A percentile compares a stretch with the other conserved stretches of the same genome.
phyloP scores from a whole-genome alignment of 2,888 invertebrate species.

The Digitonthophagus gazella region DNA sequence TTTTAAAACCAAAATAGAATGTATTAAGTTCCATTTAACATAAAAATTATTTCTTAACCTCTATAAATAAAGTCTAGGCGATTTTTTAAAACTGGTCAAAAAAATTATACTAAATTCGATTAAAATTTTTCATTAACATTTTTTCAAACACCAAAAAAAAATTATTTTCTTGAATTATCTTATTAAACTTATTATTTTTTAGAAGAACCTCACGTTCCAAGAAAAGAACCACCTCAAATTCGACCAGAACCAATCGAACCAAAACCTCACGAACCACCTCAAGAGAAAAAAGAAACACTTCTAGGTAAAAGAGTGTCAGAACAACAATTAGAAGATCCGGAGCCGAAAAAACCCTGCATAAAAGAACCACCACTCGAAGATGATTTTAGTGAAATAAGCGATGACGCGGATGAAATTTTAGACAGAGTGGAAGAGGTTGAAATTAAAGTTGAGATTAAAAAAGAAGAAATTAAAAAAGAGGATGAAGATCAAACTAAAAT shows the following conservation, averaged over 20 bases:
- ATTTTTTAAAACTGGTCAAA: too few species aligned
- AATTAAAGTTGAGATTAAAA: conserved; percentile 20
- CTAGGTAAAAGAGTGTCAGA: conserved; percentile 44
- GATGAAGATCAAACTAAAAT: conserved; percentile 38
- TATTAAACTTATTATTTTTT: conserved; percentile 26
- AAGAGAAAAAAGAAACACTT: conserved; percentile 39
- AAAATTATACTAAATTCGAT: too few species aligned
- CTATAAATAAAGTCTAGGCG: too few species aligned
- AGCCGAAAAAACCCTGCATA: conserved; percentile 52
- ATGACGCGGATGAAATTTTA: conserved; percentile 84
- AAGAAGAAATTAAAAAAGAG: conserved; percentile 35
- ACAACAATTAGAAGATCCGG: conserved; percentile 47
- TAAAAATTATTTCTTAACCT: too few species aligned
- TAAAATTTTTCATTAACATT: neutral
- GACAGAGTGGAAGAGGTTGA: conserved; percentile 66
- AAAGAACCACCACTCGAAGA: conserved; percentile 58
- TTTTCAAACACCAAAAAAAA: neutral
- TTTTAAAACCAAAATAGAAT: too few species aligned
- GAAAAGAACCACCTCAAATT: conserved; percentile 29
- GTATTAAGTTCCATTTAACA: too few species aligned
- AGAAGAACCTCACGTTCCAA: conserved; percentile 25
- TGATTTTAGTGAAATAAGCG: conserved; percentile 84
- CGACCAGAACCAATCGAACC: conserved; percentile 32
- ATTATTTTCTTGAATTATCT: conserved; percentile 24
- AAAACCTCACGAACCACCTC: conserved; percentile 33